Evolutionary conservation across 2,113 vertebrate genomes (phyloP), one percentile per base, ranked within the genome.

Genomic region (Cheirogaleus medius): DNA sequence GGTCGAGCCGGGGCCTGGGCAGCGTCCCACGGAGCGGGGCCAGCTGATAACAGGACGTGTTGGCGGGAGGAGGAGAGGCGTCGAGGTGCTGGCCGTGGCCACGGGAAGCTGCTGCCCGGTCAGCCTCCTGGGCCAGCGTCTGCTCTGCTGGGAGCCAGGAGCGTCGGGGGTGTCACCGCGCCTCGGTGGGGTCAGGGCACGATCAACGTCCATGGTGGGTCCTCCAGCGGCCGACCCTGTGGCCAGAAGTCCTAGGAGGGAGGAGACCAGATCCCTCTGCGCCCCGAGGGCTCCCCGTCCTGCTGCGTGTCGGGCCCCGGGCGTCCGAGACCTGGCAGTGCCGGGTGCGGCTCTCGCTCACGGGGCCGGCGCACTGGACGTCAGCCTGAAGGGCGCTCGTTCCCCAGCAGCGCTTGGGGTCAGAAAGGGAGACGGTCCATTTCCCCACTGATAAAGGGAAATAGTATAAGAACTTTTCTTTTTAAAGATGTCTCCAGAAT

Each of bases 161-260:
- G 14, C 0, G 0, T 13, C 0, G 4, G 42, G 54, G 5, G 54
- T 15, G 27, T 52, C 42, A 2, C 13, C 32, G 15, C 44, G 17
- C 83, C 3, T 0, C 9, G 78, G 47, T 2, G 21, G 56, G 56
- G 20, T 64, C 20, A 5, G 69, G 42, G 64, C 5, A 21, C 1
- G 7, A 1, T 12, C 34, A 49, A 15, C n/a, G 5, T 54, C 54
- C 39, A 4, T 0, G 0, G 10, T 0, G 6, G 54, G 66, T 12
- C 23, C 49, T 34, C 13, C 49, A 13, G 17, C 0, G 0, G 5
- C 52, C 1, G 1, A 32, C 23, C 39, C 21, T 1, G 10, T 18
- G 63, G 21, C 20, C 60, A 21, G 34, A 37, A 71, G 42, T 11
- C 94, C 39, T 29, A 1, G 78, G 20, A 54, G 15, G 10, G 78